Evolutionary conservation across 2,113 vertebrate species (phyloP).

Genomic region (Himantopus leucocephalus): DNA sequence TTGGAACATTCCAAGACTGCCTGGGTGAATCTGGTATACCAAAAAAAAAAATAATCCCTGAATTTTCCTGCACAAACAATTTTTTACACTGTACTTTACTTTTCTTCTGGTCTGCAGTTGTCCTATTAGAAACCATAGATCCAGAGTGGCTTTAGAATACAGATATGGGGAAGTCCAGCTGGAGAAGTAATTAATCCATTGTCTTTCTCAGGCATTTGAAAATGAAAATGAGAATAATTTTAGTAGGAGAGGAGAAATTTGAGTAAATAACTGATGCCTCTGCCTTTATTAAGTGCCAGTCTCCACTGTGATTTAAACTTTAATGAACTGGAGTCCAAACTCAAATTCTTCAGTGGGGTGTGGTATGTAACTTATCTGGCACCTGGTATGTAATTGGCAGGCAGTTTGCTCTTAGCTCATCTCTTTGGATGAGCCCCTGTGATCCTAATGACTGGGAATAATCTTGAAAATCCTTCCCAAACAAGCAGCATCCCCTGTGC

Average conservation of each 20-base stretch:
- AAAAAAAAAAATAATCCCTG: not conserved
- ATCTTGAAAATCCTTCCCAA: not conserved
- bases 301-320: not conserved
- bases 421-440: not conserved
- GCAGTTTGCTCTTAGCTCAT: not conserved
- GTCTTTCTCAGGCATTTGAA: not conserved
- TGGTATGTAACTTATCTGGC: not conserved
- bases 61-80: not conserved
- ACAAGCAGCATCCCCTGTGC: not conserved
- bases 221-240: not conserved
- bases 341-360: not conserved
- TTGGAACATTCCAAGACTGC: not conserved
- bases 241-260: not conserved
- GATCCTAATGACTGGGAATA: not conserved
- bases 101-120: not conserved
- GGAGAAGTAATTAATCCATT: not conserved
- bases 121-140: not conserved
- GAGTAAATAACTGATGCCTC: not conserved
- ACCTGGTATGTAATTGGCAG: not conserved
- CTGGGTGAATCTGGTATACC: fast-evolving
- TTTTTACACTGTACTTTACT: not conserved
- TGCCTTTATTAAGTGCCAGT: not conserved
- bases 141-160: not conserved
- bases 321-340: not conserved
- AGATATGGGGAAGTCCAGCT: not conserved